A percentile compares a stretch with the other conserved stretches of the same genome.
Evolutionary conservation across 2,113 vertebrate genomes (phyloP).

Genomic region (Varanus salvator): DNA sequence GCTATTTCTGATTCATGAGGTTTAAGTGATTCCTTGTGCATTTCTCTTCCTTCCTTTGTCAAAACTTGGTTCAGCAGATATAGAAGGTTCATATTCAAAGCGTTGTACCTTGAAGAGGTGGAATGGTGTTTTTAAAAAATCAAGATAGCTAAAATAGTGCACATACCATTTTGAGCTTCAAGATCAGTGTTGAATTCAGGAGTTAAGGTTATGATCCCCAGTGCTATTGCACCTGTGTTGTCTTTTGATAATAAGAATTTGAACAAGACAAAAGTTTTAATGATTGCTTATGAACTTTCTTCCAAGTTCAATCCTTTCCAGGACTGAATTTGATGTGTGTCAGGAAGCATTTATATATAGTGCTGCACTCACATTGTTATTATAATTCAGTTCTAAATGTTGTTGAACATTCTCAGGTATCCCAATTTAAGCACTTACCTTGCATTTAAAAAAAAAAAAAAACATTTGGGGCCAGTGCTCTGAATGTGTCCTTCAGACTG

Average conservation of each 20-base stretch:
- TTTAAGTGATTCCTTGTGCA: not conserved
- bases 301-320: not conserved
- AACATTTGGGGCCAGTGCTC: not conserved
- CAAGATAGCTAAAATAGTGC: not conserved
- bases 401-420: not conserved
- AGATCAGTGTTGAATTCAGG: not conserved
- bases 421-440: not conserved
- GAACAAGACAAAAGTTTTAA: not conserved
- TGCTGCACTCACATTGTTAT: not conserved
- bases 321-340: not conserved
- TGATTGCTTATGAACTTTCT: slow-evolving; percentile 3
- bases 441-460: not conserved
- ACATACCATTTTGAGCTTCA: not conserved
- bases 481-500: not conserved
- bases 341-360: not conserved
- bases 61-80: not conserved
- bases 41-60: not conserved
- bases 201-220: slow-evolving; percentile 1
- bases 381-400: not conserved
- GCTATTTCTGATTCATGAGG: not conserved
- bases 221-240: too few relatives aligned
- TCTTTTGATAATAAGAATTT: not conserved
- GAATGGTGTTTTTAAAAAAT: slow-evolving; percentile 2
- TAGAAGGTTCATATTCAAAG: not conserved
- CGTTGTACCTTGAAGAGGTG: fast-evolving